phyloP scores from a whole-genome alignment of 2,888 invertebrate species.

The Cancer borealis region DNA sequence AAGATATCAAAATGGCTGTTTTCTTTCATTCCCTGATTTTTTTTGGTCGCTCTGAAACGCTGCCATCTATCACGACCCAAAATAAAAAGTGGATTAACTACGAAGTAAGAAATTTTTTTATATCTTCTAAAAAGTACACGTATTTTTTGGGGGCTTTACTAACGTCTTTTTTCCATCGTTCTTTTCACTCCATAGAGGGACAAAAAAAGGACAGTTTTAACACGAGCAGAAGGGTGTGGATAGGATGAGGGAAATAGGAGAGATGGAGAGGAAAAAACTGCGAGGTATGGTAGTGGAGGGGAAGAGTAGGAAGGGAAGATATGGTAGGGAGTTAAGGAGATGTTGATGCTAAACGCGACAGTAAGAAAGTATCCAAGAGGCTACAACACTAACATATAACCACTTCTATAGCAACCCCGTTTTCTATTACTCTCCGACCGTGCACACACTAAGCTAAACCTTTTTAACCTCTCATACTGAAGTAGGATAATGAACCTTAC shows the following conservation, averaged over 20 bases:
- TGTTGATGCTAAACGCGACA: background rate
- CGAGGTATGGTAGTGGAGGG: background rate
- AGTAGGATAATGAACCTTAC: background rate
- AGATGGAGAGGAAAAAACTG: background rate
- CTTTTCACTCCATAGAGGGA: too few species aligned
- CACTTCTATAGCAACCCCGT: too few species aligned
- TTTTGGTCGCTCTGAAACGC: background rate
- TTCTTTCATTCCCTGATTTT: background rate
- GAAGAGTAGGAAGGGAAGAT: background rate
- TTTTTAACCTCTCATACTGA: background rate
- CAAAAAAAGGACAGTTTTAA: background rate
- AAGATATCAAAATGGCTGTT: background rate
- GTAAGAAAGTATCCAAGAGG: slow-evolving; percentile 6
- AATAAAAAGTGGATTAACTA: background rate
- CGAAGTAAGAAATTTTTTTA: background rate
- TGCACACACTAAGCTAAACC: too few species aligned
- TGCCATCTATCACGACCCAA: background rate
- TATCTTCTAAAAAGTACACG: background rate
- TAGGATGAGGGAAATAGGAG: background rate
- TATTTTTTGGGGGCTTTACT: background rate
- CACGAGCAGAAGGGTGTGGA: background rate
- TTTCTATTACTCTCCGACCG: background rate
- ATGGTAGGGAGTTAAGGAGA: background rate
- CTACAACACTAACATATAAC: too few species aligned
- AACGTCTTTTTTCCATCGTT: background rate